These are phyloP conservation scores for Drosophila oshimai DNA, from an alignment of 1,140 invertebrate species.

Conservation along the genomic window DNA sequence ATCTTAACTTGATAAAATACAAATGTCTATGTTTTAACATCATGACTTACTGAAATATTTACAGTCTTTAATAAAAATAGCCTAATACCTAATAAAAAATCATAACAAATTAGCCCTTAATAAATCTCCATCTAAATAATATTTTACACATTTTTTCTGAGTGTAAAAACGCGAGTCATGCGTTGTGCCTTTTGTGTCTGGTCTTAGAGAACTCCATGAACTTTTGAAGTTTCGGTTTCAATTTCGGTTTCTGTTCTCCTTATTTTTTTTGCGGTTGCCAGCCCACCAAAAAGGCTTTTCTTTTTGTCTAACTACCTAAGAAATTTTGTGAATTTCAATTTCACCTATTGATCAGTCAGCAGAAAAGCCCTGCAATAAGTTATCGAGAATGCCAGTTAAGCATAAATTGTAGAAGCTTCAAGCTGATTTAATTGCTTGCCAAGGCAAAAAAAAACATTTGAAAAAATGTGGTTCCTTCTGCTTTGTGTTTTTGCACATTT, in stretches of 20 bases:
- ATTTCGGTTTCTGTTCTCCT: conserved; percentile 29
- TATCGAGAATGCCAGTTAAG: conserved; percentile 34
- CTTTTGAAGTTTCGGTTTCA: conserved; percentile 34
- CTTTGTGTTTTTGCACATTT: conserved; percentile 30
- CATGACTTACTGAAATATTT: no score
- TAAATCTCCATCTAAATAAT: neutral
- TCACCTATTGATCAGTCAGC: conserved; percentile 24
- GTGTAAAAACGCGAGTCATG: conserved; percentile 16
- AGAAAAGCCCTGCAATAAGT: conserved; percentile 6
- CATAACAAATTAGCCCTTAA: neutral
- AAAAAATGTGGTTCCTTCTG: conserved; percentile 1
- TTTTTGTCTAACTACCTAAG: neutral
- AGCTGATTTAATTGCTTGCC: conserved; percentile 57
- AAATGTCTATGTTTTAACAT: no score
- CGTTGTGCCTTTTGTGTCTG: conserved; percentile 46
- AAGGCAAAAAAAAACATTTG: conserved; percentile 40
- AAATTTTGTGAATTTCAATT: neutral
- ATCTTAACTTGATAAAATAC: no score
- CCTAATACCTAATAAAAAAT: no score
- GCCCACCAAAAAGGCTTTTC: conserved; percentile 16
- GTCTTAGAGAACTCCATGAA: conserved; percentile 51
- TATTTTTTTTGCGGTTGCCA: conserved; percentile 30
- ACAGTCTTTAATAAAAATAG: no score
- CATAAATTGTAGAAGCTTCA: conserved; percentile 37
- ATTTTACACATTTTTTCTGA: neutral